phyloP scores from a whole-genome alignment of 2,888 invertebrate species.

The Drosophila nr. perissopoda region DNA sequence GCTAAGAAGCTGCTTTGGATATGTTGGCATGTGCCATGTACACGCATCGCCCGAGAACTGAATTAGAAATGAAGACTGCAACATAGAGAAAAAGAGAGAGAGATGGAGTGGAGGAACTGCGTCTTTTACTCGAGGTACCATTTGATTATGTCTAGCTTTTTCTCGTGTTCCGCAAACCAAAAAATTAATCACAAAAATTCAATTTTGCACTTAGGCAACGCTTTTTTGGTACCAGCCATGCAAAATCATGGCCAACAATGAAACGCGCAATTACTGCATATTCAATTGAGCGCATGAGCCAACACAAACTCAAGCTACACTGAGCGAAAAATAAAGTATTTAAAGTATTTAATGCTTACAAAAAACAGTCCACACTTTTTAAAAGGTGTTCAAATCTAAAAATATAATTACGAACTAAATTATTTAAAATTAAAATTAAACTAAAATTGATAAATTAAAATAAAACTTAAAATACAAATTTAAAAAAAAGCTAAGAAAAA shows the following conservation, averaged over 20 bases:
- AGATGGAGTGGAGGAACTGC: background rate
- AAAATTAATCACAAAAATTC: constrained; percentile 69
- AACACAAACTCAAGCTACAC: constrained; percentile 23
- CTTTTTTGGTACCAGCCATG: constrained; percentile 52
- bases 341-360: background rate
- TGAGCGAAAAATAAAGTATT: constrained; percentile 14
- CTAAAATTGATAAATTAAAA: background rate
- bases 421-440: background rate
- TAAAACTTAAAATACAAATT: background rate
- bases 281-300: constrained; percentile 58
- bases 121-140: constrained; percentile 1
- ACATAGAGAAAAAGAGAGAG: background rate
- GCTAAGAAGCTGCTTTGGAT: constrained; percentile 14
- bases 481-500: accelerated
- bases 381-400: background rate
- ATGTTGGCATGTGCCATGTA: constrained; percentile 49
- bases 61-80: constrained; percentile 2
- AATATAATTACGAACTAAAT: background rate
- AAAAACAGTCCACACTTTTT: background rate
- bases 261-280: constrained; percentile 74
- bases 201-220: constrained; percentile 70
- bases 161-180: constrained; percentile 10
- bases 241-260: constrained; percentile 73
- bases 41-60: constrained; percentile 9
- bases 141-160: constrained; percentile 2